A percentile compares a stretch with the other conserved stretches of the same genome.
Evolutionary conservation across 2,888 invertebrate species (phyloP).

Genomic region (Graphium colonna): DNA sequence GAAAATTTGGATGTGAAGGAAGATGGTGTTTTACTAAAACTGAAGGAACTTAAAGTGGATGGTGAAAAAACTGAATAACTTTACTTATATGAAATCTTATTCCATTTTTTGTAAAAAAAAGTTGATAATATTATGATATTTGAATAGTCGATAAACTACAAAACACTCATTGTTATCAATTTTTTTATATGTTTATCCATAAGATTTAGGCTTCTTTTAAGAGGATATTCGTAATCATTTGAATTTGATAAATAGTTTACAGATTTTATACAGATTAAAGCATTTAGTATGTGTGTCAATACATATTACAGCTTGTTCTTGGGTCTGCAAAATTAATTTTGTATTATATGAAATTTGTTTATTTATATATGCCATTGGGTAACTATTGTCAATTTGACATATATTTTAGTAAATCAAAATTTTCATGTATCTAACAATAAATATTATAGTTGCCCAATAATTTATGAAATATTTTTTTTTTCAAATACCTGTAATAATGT

Average conservation of each 20-base stretch:
- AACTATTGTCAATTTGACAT: too few species aligned
- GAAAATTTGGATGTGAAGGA: slow-evolving; percentile 39
- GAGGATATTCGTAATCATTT: slow-evolving; percentile 32
- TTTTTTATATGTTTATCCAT: background rate
- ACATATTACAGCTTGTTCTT: slow-evolving; percentile 28
- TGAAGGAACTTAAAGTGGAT: slow-evolving; percentile 81
- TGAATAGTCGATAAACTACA: slow-evolving; percentile 10
- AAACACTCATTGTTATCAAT: slow-evolving; percentile 2
- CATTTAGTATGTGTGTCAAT: slow-evolving; percentile 35
- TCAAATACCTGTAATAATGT: background rate
- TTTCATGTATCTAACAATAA: background rate
- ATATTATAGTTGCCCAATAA: background rate
- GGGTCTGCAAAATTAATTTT: background rate
- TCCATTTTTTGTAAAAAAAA: slow-evolving; percentile 21
- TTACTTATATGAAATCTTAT: slow-evolving; percentile 17
- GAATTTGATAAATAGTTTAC: slow-evolving; percentile 44
- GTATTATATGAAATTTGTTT: background rate
- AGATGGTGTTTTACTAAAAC: slow-evolving; percentile 77
- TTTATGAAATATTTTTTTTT: background rate
- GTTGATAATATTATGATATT: slow-evolving; percentile 11
- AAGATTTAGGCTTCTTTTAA: background rate
- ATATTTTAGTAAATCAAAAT: slow-evolving; percentile 16
- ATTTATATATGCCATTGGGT: too few species aligned
- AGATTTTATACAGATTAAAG: slow-evolving; percentile 29
- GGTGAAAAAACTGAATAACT: slow-evolving; percentile 56